Evolutionary conservation across 92 coral and sea anemone species (phyloP), one percentile per base, ranked within the genome.

Genomic region (Pocillopora grandis): DNA sequence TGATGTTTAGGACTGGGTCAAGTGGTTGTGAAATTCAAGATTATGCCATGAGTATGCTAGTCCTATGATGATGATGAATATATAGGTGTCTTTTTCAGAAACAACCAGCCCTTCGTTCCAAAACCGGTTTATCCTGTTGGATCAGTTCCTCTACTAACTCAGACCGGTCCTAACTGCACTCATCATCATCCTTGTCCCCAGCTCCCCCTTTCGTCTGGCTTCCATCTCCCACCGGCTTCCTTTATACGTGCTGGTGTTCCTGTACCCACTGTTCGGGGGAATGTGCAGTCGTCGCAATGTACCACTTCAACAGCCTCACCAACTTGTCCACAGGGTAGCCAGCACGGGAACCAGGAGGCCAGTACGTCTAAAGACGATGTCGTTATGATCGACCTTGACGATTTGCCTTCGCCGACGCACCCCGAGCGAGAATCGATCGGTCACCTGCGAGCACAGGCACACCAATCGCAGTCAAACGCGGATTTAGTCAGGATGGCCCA

Each of bases 301-400:
- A 31, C 55, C 1, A 58, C 82, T 42, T 59, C 60, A 35, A 59
- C 66, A n/a, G 20, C 49, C 21, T 5, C 75, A 20, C 11, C 13
- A 31, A 61, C 72, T 31, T 1, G 57, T 12, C 58, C 79, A 6
- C n/a, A 66, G 3, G 58, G 64, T 20, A 62, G 13, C 56, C 77
- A 74, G 12, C 77, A 56, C 4, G 36, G 64, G 42, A 62, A 20
- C 56, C 77, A 74, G 3, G 61, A n/a, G 9, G 27, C 64, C 17
- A 16, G 23, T 23, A 17, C 72, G 48, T 62, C 79, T 1, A 82
- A 73, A 62, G 76, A 64, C 7, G 81, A 88, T 2, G 89, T 91
- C 0, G 91, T 91, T 59, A 91, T 87, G 72, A 91, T 91, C 17
- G 94, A 91, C 61, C 62, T 91, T n/a, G 94, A 91, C 61, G 94